phyloP scores from a whole-genome alignment of 2,797 vertebrate species.

The Aselliscus stoliczkanus region DNA sequence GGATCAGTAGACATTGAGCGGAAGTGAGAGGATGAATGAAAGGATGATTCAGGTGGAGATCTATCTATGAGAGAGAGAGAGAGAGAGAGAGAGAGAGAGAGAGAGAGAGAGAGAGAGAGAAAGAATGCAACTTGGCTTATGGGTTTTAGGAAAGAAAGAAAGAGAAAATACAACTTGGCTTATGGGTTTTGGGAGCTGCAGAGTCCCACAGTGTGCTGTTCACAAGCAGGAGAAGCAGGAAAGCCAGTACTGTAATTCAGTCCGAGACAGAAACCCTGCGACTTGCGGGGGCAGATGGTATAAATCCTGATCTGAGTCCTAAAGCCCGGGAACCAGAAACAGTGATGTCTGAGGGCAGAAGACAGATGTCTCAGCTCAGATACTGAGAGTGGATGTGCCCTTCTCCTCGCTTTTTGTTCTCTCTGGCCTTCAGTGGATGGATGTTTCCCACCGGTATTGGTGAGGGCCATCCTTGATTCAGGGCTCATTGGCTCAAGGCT shows the following conservation, averaged over 20 bases:
- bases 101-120: not conserved
- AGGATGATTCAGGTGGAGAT: not conserved
- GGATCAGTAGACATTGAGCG: not conserved
- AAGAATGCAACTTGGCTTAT: not conserved
- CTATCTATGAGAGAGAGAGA: not conserved
- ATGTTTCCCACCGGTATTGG: not conserved
- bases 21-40: not conserved
- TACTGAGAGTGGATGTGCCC: fast-evolving
- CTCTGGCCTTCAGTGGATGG: not conserved
- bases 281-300: not conserved
- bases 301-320: not conserved
- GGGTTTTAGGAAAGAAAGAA: not conserved
- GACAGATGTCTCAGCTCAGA: not conserved
- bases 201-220: not conserved
- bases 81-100: not conserved
- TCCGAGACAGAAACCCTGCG: not conserved
- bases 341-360: not conserved
- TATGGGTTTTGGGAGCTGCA: not conserved
- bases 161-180: not conserved
- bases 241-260: not conserved
- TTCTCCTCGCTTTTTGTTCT: not conserved
- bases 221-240: not conserved
- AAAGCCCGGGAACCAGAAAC: not conserved
- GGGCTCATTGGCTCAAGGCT: not conserved
- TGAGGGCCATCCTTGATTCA: not conserved